Percentiles rank a stretch among this genome's conserved stretches.
Evolutionary conservation across 2,113 vertebrate species (phyloP).

Genomic region (Zeus faber): DNA sequence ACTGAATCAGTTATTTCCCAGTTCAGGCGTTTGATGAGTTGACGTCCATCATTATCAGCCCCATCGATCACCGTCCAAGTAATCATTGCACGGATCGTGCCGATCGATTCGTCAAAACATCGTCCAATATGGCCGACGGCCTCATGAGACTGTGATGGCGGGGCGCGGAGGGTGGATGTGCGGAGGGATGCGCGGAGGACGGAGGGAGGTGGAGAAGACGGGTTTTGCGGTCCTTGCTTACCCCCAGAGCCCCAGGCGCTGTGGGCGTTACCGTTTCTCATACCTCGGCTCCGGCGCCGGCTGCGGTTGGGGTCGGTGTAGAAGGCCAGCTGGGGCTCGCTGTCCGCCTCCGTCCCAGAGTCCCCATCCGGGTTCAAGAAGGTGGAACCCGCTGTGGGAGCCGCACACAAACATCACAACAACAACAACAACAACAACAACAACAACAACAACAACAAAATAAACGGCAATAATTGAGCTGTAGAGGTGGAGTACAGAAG

Average conservation of each 20-base stretch:
- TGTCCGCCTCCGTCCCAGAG: constrained; percentile 93
- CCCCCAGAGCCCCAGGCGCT: constrained; percentile 80
- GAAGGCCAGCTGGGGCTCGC: constrained; percentile 96
- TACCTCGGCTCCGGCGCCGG: constrained; percentile 92
- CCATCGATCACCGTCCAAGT: too few relatives aligned
- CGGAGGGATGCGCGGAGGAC: background rate
- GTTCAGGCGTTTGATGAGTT: too few relatives aligned
- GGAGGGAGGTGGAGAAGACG: background rate
- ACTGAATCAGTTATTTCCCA: too few relatives aligned
- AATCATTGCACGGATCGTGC: too few relatives aligned
- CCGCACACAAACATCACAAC: constrained; percentile 53
- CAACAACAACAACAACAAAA: background rate
- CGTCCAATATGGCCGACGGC: too few relatives aligned
- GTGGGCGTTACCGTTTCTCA: constrained; percentile 78
- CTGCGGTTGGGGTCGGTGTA: constrained; percentile 97
- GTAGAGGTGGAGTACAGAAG: too few relatives aligned
- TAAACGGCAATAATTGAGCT: background rate
- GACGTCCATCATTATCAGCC: too few relatives aligned
- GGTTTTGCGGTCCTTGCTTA: constrained; percentile 75
- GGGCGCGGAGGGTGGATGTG: background rate
- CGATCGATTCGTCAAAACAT: too few relatives aligned
- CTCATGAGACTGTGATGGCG: too few relatives aligned
- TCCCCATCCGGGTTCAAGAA: constrained; percentile 98
- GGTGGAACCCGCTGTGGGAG: constrained; percentile 87
- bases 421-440: constrained; percentile 27